These are phyloP conservation scores for Odobenus rosmarus DNA, from an alignment of 2,113 vertebrate species.

Conservation along the genomic window DNA sequence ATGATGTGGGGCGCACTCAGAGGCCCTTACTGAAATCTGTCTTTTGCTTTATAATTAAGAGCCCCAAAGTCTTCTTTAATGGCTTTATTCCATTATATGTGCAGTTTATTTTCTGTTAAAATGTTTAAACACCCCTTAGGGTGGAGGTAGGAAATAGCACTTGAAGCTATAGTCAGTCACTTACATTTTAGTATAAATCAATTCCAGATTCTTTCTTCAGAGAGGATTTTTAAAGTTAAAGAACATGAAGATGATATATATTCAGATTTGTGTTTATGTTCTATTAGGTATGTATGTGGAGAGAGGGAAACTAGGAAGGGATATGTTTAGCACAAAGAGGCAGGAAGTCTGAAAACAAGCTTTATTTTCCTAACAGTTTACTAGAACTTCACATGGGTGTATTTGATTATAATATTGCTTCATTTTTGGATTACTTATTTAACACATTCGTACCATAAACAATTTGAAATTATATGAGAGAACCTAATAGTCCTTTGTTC, in stretches of 20 bases:
- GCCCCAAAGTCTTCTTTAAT: not conserved
- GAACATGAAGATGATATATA: not conserved
- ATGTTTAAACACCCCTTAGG: not conserved
- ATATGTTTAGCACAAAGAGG: not conserved
- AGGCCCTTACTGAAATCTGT: not conserved
- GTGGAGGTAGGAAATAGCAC: not conserved
- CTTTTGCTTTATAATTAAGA: slow-evolving; percentile 14
- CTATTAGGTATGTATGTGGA: not conserved
- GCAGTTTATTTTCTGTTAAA: not conserved
- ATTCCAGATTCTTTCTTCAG: not conserved
- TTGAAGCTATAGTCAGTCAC: not conserved
- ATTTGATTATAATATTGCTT: slow-evolving; percentile 12
- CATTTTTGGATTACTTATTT: not conserved
- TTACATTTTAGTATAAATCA: slow-evolving; percentile 29
- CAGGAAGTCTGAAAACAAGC: not conserved
- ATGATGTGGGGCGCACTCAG: not conserved
- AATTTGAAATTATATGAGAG: not conserved
- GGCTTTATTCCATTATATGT: not conserved
- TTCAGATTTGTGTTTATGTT: not conserved
- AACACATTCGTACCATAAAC: not conserved
- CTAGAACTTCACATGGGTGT: not conserved
- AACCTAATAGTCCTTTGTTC: not conserved
- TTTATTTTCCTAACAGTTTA: not conserved
- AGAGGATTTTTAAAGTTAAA: not conserved
- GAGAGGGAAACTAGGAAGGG: not conserved